These are phyloP conservation scores for Parapristionchus giblindavisi DNA, from an alignment of 2,888 invertebrate species.

Conservation along the genomic window DNA sequence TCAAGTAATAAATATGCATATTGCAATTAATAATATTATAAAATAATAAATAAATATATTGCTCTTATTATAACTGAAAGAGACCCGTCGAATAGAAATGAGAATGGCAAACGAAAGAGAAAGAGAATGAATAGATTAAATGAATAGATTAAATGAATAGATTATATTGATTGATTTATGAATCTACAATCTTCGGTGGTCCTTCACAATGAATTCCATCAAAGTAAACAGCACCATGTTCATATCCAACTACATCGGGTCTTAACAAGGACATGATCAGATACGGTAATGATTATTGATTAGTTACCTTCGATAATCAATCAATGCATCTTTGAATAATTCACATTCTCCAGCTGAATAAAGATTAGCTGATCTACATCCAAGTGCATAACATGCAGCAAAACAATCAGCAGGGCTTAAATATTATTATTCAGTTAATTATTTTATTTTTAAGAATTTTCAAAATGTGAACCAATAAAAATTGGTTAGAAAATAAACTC, in stretches of 20 bases:
- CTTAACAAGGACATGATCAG: slow-evolving; percentile 19
- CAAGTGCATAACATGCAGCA: slow-evolving; percentile 61
- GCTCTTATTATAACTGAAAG: no score
- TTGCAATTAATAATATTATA: no score
- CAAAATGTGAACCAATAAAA: not conserved
- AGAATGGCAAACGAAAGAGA: no score
- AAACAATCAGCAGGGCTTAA: slow-evolving; percentile 64
- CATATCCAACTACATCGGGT: slow-evolving; percentile 64
- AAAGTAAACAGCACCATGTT: slow-evolving; percentile 65
- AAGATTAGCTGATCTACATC: slow-evolving; percentile 68
- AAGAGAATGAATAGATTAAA: no score
- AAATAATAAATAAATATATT: no score
- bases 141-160: no score
- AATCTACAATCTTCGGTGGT: slow-evolving; percentile 19
- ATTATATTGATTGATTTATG: no score
- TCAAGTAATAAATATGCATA: no score
- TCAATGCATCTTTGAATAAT: slow-evolving; percentile 64
- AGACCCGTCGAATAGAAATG: no score
- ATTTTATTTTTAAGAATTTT: not conserved
- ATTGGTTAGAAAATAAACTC: not conserved
- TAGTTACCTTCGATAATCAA: slow-evolving; percentile 60
- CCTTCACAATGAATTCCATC: slow-evolving; percentile 67
- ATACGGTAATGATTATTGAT: not conserved
- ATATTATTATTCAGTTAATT: not conserved
- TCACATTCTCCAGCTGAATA: slow-evolving; percentile 55